Evolutionary conservation across 2,888 invertebrate species (phyloP), one percentile per base, ranked within the genome.

Genomic region (Ormyrus labotus): DNA sequence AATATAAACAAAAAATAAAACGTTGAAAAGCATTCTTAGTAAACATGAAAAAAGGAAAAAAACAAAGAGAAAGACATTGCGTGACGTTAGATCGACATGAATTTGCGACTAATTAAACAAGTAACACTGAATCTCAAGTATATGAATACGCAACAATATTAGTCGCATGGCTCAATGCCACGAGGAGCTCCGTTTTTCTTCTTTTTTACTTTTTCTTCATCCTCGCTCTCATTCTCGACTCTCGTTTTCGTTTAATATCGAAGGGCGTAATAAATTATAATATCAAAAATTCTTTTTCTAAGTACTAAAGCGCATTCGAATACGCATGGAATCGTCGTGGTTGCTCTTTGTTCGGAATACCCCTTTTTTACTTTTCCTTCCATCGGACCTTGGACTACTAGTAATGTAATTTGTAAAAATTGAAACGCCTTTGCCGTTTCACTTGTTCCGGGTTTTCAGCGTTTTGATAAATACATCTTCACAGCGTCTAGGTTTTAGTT

Each of bases 261-360:
- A 87, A 85, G 34, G 34, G 34, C 34, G 34, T 34, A 34, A 34
- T 34, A 34, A 34, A 34, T 34, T 34, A 34, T 34, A 34, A 34
- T 34, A 34, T 34, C 34, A 34, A 89, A 74, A 58, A 47, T 51
- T 61, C 88, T 88, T 87, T 88, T 88, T 90, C 88, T 88, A 88
- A 90, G 88, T 90, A 90, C 88, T 87, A 89, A 85, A 55, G 51
- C 55, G 70, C 78, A 45, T 63, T 63, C 58, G 10, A 72, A 80
- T 71, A 69, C 78, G 77, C 68, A 79, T 72, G 74, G 78, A 83
- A 80, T 80, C 77, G 78, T 80, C 79, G 80, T 78, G 74, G 81
- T 69, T 78, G 65, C 70, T 81, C 78, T 81, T 81, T 81, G 78
- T 81, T 81, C 78, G 68, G 74, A 82, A 78, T 74, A 51, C 58